These are phyloP conservation scores for Liasis olivaceus DNA, from an alignment of 2,797 vertebrate species.

Conservation along the genomic window DNA sequence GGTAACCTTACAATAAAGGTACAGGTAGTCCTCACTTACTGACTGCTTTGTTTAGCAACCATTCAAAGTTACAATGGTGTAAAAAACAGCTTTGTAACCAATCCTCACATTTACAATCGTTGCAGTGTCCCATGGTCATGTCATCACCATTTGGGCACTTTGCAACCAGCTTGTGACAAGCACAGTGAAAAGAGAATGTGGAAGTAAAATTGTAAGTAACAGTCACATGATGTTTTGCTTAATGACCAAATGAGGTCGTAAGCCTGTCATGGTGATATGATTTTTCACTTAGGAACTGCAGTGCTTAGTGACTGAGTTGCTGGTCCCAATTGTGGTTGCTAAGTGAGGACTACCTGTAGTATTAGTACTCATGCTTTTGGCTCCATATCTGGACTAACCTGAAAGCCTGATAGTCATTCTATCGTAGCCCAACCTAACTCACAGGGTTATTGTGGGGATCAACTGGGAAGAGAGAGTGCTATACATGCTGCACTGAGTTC, in stretches of 20 bases:
- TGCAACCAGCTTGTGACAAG: neutral
- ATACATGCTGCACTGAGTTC: neutral
- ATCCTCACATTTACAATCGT: neutral
- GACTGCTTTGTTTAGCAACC: neutral
- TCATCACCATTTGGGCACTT: neutral
- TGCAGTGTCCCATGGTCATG: neutral
- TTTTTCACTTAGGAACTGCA: neutral
- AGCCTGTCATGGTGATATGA: neutral
- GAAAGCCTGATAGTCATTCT: neutral
- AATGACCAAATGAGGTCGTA: neutral
- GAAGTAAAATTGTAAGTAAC: neutral
- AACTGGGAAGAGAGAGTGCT: neutral
- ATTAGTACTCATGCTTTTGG: neutral
- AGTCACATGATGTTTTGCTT: neutral
- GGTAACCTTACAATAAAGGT: neutral
- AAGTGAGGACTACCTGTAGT: neutral
- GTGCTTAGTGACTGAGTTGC: neutral
- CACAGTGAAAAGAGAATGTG: neutral
- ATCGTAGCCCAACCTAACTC: neutral
- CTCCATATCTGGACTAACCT: neutral
- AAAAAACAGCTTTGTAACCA: neutral
- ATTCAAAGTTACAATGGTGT: neutral
- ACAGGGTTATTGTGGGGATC: neutral
- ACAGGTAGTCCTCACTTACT: neutral
- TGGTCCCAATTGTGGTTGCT: neutral